Percentiles rank a stretch among this genome's conserved stretches.
Conservation (phyloP, 2,888 invertebrate species). For the Acanthoscelides obtectus region DNA sequence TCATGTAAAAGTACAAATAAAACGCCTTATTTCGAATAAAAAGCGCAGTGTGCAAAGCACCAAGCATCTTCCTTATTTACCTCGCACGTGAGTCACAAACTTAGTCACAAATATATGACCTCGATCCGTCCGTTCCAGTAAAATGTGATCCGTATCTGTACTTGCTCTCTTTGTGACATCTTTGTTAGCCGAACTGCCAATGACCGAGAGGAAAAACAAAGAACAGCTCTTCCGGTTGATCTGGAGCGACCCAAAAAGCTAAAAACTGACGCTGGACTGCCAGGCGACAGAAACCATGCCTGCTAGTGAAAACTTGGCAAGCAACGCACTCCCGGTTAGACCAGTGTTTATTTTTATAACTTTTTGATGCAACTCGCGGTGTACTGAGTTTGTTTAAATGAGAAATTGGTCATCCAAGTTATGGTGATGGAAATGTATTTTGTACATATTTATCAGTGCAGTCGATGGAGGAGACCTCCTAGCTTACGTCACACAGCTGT, state of each 20-base stretch:
- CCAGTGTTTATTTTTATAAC: neutral
- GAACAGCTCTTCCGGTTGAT: neutral
- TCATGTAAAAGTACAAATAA: too few relatives aligned
- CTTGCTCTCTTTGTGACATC: constrained; percentile 63
- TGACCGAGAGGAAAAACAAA: neutral
- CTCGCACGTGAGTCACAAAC: neutral
- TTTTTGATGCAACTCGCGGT: neutral
- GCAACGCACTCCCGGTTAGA: neutral
- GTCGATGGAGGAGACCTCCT: too few relatives aligned
- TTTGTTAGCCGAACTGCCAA: neutral
- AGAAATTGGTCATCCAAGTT: neutral
- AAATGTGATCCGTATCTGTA: constrained; percentile 64
- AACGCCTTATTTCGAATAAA: too few relatives aligned
- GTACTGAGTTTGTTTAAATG: neutral
- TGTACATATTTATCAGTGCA: too few relatives aligned
- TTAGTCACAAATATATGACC: constrained; percentile 55
- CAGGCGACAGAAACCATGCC: neutral
- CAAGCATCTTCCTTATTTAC: neutral
- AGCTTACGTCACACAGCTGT: too few relatives aligned
- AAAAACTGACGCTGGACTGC: neutral
- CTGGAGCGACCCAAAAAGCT: neutral
- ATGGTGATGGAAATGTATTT: neutral
- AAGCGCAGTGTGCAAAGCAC: too few relatives aligned
- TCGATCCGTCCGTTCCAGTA: constrained; percentile 62
- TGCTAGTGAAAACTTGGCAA: neutral